These are phyloP conservation scores for Yoshiicerus persimilis DNA, from an alignment of 1,140 invertebrate species.

Conservation along the genomic window DNA sequence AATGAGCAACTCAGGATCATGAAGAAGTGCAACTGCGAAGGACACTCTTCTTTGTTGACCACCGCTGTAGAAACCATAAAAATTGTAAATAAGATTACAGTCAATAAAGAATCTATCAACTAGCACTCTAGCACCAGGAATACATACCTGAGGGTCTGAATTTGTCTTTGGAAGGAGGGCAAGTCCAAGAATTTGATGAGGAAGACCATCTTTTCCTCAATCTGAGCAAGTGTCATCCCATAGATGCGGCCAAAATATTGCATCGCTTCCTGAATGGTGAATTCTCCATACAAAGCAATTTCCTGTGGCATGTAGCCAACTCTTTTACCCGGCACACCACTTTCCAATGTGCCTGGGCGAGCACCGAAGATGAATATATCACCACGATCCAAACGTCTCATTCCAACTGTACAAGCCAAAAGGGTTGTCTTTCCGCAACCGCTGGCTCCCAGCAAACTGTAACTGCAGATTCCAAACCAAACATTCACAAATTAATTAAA, in stretches of 20 bases:
- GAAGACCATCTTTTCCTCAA: conserved; percentile 79
- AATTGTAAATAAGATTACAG: neutral
- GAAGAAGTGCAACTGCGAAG: conserved; percentile 87
- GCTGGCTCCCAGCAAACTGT: conserved; percentile 81
- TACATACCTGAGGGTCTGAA: conserved; percentile 80
- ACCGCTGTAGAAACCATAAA: conserved; percentile 65
- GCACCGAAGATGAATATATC: conserved; percentile 84
- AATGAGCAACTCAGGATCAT: conserved; percentile 88
- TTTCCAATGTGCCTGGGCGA: conserved; percentile 69
- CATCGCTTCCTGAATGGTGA: conserved; percentile 92
- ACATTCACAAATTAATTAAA: neutral
- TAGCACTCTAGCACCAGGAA: neutral
- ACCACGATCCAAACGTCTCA: conserved; percentile 75
- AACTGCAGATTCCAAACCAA: conserved; percentile 60
- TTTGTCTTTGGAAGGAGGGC: conserved; percentile 77
- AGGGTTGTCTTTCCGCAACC: conserved; percentile 84
- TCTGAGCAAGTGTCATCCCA: conserved; percentile 79
- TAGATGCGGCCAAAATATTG: conserved; percentile 96
- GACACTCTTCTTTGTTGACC: conserved; percentile 90
- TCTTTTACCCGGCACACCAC: conserved; percentile 81
- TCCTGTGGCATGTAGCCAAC: conserved; percentile 72
- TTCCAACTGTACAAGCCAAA: conserved; percentile 82
- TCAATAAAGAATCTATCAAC: neutral
- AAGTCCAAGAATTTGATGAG: conserved; percentile 86
- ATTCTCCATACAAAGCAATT: conserved; percentile 90